Conservation (phyloP, 2,797 vertebrate genomes). For the Rhinichthys osculus region DNA sequence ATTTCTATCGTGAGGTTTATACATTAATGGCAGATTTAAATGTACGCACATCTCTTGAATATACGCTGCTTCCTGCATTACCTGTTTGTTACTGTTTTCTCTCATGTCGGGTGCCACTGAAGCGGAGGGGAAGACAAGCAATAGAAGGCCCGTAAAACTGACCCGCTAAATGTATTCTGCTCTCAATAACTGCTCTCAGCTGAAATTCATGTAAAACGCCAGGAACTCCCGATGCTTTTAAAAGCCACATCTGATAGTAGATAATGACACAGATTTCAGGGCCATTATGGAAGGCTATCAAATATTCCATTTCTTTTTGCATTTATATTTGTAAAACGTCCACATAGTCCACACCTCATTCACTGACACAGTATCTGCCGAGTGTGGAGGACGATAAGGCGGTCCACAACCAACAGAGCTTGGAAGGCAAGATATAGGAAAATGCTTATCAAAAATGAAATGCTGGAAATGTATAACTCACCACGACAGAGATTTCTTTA, state of each 20-base stretch:
- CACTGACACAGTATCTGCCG: conserved; percentile 56
- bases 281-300: conserved; percentile 76
- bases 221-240: conserved; percentile 72
- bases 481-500: conserved; percentile 44
- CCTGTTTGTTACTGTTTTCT: conserved; percentile 41
- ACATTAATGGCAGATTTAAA: neutral
- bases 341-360: conserved; percentile 55
- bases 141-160: conserved; percentile 57
- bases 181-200: conserved; percentile 66
- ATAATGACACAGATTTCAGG: conserved; percentile 79
- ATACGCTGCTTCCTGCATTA: neutral
- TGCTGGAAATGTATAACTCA: conserved; percentile 57
- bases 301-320: conserved; percentile 72
- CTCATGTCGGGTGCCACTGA: conserved; percentile 39
- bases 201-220: conserved; percentile 78
- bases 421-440: conserved; percentile 57
- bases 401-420: conserved; percentile 52
- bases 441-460: conserved; percentile 61
- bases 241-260: conserved; percentile 74
- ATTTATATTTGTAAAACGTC: conserved; percentile 62
- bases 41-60: neutral
- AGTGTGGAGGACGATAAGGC: conserved; percentile 58
- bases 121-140: conserved; percentile 58
- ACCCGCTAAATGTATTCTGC: conserved; percentile 77
- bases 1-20: neutral